Base-by-base conservation (phyloP, 2,888 invertebrate species). In the Parnassius orleans region DNA sequence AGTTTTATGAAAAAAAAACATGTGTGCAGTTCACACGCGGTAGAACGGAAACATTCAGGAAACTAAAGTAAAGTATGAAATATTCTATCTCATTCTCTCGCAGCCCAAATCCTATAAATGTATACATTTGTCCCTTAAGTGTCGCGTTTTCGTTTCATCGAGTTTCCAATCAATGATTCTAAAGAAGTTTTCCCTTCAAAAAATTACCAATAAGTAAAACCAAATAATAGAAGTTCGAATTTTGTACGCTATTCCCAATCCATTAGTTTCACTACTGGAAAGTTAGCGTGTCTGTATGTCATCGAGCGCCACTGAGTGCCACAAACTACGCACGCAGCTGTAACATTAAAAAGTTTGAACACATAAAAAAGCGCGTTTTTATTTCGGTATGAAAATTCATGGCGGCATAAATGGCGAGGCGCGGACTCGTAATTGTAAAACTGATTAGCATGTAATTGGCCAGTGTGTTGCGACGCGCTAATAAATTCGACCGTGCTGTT, bases 391-490 rank as follows among this genome's bases (percentile, higher is more conserved):
- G 72, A 72, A 76, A 74, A 72, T 77, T 76, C 72, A 76, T 72
- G 68, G 72, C 70, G 69, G 65, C 68, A 72, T 33, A 33, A 74
- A 74, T 72, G 67, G 68, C 67, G 66, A 60, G 55, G 55, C 60
- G 57, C 52, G 54, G 54, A 61, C 79, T 74, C 74, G 77, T 79
- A 81, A 84, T 83, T 80, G 78, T 77, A 75, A 73, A 77, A 76
- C 70, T 69, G 78, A 87, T 87, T 87, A 88, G 80, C 86, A 86
- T 86, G 79, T 86, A 87, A 87, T 85, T 84, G 82, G 74, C 61
- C 63, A 61, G 67, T 51, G 47, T 41, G 60, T 14, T 48, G 60
- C 65, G 71, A 73, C 73, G 70, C 68, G 74, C 75, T 69, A 72
- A 72, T 77, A 73, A 72, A 72, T 66, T 66, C 67, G 67, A 69